Percentiles rank a stretch among this genome's conserved stretches.
Evolutionary conservation across 2,888 invertebrate species (phyloP).

Genomic region (Coremacera marginata): DNA sequence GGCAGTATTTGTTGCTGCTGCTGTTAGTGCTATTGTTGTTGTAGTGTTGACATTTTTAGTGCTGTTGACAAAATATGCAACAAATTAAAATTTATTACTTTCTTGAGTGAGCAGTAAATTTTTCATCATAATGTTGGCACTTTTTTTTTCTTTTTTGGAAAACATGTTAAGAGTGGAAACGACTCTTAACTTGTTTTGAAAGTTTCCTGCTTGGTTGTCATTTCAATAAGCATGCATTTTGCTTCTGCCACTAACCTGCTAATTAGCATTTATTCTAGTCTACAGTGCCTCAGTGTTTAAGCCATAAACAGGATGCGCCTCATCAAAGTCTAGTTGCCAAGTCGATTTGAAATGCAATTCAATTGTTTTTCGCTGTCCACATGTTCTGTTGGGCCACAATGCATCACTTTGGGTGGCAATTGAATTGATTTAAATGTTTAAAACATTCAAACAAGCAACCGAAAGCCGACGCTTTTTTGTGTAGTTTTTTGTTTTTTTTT

Average conservation of each 20-base stretch:
- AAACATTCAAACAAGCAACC: constrained; percentile 32
- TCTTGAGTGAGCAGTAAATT: neutral
- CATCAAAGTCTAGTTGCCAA: constrained; percentile 54
- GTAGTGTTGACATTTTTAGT: constrained; percentile 43
- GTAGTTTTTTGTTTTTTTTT: neutral
- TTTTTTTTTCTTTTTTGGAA: neutral
- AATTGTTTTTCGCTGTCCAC: constrained; percentile 56
- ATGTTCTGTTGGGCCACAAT: neutral
- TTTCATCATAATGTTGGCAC: neutral
- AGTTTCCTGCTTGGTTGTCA: too few species aligned
- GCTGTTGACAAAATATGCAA: constrained; percentile 55
- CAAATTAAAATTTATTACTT: constrained; percentile 52
- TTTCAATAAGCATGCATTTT: neutral
- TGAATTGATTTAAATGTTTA: constrained; percentile 64
- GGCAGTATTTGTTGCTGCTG: constrained; percentile 12
- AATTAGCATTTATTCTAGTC: constrained; percentile 16
- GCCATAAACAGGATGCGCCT: constrained; percentile 53
- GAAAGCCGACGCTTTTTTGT: constrained; percentile 37
- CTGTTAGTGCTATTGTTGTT: constrained; percentile 15
- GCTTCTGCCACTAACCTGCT: neutral
- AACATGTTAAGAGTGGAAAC: too few species aligned
- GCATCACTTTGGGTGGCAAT: constrained; percentile 63
- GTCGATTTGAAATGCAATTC: constrained; percentile 63
- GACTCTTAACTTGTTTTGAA: neutral
- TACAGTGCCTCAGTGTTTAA: neutral